Conservation (phyloP, 1,140 invertebrate genomes). For the Drosophila tropicalis region DNA sequence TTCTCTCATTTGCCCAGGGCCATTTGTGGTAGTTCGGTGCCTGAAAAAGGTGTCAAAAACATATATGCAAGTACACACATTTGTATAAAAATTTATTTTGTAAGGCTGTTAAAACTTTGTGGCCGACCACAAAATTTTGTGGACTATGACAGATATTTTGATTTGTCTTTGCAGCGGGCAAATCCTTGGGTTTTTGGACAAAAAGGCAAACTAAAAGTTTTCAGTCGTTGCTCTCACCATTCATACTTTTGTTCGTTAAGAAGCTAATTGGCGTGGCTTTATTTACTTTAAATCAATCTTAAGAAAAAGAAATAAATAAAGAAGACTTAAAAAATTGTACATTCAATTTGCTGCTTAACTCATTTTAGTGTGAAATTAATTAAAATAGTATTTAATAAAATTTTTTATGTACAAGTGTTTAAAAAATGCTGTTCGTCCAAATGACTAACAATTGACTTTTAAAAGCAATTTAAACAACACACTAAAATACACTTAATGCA, state of each 20-base stretch:
- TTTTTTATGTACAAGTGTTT: no score
- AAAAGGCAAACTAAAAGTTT: not conserved
- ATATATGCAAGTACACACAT: slow-evolving; percentile 1
- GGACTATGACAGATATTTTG: slow-evolving; percentile 3
- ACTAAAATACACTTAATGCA: not conserved
- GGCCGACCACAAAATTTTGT: slow-evolving; percentile 5
- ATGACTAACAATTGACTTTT: not conserved
- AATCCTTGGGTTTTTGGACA: not conserved
- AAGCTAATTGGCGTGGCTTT: not conserved
- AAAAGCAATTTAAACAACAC: not conserved
- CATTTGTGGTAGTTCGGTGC: slow-evolving; percentile 3
- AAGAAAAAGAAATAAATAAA: no score
- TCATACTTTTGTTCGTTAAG: not conserved
- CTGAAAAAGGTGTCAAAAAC: slow-evolving; percentile 18
- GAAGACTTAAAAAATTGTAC: no score
- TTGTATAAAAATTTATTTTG: not conserved
- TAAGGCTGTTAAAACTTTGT: slow-evolving; percentile 2
- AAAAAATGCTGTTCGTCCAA: no score
- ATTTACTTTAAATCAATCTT: no score
- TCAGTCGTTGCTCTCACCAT: not conserved
- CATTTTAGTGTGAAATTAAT: no score
- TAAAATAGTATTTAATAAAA: no score
- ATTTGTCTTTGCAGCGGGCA: slow-evolving; percentile 8
- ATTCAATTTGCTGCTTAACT: no score
- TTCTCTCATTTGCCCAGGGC: slow-evolving; percentile 16